Base-by-base conservation (phyloP, 2,888 invertebrate genomes). In the Quadroppia sp. region DNA sequence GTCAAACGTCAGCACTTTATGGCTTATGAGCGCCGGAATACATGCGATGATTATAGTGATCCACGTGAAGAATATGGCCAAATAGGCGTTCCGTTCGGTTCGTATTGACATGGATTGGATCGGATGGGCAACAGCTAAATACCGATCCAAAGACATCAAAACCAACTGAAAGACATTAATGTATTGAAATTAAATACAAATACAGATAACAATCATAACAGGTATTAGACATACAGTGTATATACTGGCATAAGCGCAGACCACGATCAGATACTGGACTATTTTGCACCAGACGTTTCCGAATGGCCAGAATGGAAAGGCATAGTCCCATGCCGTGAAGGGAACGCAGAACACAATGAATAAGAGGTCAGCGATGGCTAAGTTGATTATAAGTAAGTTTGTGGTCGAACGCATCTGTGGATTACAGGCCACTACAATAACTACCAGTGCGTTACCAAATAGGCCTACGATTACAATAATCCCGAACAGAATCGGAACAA, bases 301-400 rank as follows among this genome's bases (percentile, higher is more conserved):
- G 80, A 95, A 94, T 0, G 93, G 92, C 94, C 94, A 96, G 80
- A 88, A 87, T 7, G 90, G 88, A 80, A 92, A 84, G 0, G 92
- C 90, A 82, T 94, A 95, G 80, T 92, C 92, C 20, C 91, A 89
- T 0, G 93, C 94, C 0, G 95, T 95, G 83, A 94, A 94, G 0
- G 95, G 95, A 23, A 95, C 93, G 83, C 95, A 95, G 83, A 94
- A 92, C 72, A 93, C 87, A 56, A 95, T 92, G 82, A 96, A 95
- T 36, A 92, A 87, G 36, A 96, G 85, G 82, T 95, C 95, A 48
- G 95, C 94, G 32, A 93, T 86, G 2, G 94, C 94, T 76, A 94
- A 84, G 82, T 92, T 94, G 76, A 94, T 90, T 79, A 95, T 94
- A 36, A 95, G 87, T 59, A 94, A 87, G 82, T 95, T 95, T 69